These are phyloP conservation scores for Phragmatobia fuliginosa DNA, from an alignment of 2,888 invertebrate genomes.

Conservation along the genomic window DNA sequence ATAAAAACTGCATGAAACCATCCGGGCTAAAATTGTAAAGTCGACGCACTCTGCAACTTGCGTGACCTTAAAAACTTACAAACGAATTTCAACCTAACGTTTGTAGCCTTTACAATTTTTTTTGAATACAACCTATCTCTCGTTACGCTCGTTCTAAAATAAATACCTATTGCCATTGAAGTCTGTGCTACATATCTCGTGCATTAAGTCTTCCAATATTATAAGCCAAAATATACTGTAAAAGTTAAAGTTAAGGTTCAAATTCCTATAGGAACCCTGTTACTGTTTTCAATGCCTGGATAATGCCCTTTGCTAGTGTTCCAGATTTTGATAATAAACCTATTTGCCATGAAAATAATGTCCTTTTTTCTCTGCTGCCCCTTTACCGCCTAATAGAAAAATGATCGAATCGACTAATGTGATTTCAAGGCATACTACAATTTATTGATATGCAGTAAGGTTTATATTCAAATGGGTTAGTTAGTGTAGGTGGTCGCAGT, in stretches of 20 bases:
- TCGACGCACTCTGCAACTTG: constrained; percentile 74
- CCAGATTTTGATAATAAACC: constrained; percentile 68
- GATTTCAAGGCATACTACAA: constrained; percentile 23
- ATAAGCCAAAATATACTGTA: constrained; percentile 53
- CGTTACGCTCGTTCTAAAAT: constrained; percentile 62
- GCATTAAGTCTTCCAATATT: constrained; percentile 51
- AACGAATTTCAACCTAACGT: constrained; percentile 52
- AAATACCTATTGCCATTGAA: constrained; percentile 72
- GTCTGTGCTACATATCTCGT: constrained; percentile 53
- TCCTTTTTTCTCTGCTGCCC: constrained; percentile 61
- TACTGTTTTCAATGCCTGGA: constrained; percentile 66
- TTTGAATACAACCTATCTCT: constrained; percentile 34
- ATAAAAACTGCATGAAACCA: constrained; percentile 84
- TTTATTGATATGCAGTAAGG: constrained; percentile 24
- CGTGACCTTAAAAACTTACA: constrained; percentile 66
- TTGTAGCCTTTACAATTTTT: constrained; percentile 28
- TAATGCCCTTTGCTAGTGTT: constrained; percentile 70
- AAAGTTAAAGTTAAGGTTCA: constrained; percentile 40
- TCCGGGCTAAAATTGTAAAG: constrained; percentile 83
- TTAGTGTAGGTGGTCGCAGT: constrained; percentile 50
- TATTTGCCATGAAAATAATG: constrained; percentile 65
- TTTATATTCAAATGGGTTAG: constrained; percentile 41
- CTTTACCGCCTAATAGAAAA: constrained; percentile 15
- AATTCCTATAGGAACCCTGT: constrained; percentile 55
- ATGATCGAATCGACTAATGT: constrained; percentile 39